These are phyloP conservation scores for Exaiptasia diaphana DNA, from an alignment of 64 coral and sea anemone species.

Conservation along the genomic window DNA sequence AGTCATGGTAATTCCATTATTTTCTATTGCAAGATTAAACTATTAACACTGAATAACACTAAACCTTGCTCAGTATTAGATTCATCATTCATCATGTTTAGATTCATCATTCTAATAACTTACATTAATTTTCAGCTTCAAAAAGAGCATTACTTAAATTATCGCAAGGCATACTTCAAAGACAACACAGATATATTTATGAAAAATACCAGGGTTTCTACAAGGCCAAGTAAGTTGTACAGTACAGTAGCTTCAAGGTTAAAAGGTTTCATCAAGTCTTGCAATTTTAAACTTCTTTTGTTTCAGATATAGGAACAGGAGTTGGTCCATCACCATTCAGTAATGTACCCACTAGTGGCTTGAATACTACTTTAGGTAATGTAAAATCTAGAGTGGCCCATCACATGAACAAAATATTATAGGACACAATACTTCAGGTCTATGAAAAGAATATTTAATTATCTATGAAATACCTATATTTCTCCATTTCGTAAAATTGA, in stretches of 20 bases:
- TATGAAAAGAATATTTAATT: background rate
- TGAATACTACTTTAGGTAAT: background rate
- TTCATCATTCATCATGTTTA: background rate
- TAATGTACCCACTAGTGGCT: background rate
- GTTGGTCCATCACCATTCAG: conserved; percentile 65
- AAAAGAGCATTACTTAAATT: conserved; percentile 89
- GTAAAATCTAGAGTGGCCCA: background rate
- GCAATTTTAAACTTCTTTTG: background rate
- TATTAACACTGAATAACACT: too few relatives aligned
- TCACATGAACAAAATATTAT: background rate
- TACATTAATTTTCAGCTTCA: conserved; percentile 29
- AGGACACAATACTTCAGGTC: background rate
- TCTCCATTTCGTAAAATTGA: too few relatives aligned
- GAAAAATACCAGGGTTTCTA: background rate
- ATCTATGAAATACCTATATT: too few relatives aligned
- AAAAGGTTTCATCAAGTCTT: background rate
- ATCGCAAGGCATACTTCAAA: conserved; percentile 84
- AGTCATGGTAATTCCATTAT: too few relatives aligned
- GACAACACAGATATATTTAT: conserved; percentile 79
- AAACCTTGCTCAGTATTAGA: too few relatives aligned
- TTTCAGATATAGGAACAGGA: conserved; percentile 44
- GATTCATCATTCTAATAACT: background rate
- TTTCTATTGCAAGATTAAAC: too few relatives aligned
- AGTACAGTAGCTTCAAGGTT: background rate
- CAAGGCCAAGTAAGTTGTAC: conserved; percentile 39